These are phyloP conservation scores for Vireo griseus DNA, from an alignment of 2,797 vertebrate genomes.

Conservation along the genomic window DNA sequence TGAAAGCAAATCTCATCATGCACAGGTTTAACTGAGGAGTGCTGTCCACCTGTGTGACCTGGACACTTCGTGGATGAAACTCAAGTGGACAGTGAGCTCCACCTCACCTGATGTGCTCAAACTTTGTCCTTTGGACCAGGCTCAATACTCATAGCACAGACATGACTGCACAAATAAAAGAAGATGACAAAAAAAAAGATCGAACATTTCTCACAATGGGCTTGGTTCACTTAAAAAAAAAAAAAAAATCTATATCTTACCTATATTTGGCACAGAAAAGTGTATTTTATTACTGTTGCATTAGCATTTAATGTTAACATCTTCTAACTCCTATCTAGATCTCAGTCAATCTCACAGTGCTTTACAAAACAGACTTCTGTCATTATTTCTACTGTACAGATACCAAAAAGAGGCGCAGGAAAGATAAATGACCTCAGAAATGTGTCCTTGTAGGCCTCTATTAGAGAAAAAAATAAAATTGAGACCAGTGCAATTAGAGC, in stretches of 20 bases:
- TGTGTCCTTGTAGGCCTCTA: not conserved
- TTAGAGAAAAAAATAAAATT: not conserved
- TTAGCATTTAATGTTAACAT: not conserved
- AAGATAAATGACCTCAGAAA: not conserved
- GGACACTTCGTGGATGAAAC: not conserved
- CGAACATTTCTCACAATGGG: not conserved
- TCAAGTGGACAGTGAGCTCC: not conserved
- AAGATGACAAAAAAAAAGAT: not conserved
- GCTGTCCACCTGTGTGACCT: not conserved
- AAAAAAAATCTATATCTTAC: not conserved
- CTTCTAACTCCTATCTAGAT: not conserved
- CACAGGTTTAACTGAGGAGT: not conserved
- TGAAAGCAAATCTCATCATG: not conserved
- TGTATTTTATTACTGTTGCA: not conserved
- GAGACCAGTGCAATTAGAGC: not conserved
- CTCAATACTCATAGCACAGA: not conserved
- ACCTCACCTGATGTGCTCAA: not conserved
- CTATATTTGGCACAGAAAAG: accelerated
- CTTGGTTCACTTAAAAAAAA: not conserved
- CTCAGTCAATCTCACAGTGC: not conserved
- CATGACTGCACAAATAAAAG: not conserved
- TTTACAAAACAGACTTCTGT: not conserved
- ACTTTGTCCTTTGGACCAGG: not conserved
- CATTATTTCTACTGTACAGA: not conserved
- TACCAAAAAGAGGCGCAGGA: not conserved